Base-by-base conservation (phyloP, 2,113 vertebrate genomes). In the Danionella cerebrum region DNA sequence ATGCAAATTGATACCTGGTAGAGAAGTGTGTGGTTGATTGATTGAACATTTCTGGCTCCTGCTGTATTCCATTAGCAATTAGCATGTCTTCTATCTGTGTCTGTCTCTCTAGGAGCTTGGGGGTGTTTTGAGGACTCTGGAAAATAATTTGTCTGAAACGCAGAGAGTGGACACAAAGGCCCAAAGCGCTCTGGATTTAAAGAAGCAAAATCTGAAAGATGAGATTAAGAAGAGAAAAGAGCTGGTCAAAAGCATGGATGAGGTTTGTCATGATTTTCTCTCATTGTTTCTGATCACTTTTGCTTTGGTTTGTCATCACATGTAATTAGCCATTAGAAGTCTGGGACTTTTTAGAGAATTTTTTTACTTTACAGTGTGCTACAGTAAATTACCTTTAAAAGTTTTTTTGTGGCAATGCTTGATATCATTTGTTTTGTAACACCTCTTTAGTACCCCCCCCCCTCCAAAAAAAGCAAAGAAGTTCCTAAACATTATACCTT, bases 161-260 rank as follows among this genome's bases (percentile, higher is more conserved):
- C 94, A 98, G 63, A 88, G 90, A 64, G 78, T 86, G 47, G 81
- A 93, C 38, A 82, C 91, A 41, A 97, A 91, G 84, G 88, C 86
- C 75, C 92, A 81, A 82, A 99, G 94, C 73, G 75, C 88, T 0
- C 82, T 98, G 57, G 91, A 94, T 75, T 79, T 95, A 41, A 93
- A 93, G 78, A 96, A 93, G 63, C 89, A 94, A 77, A 94, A 92
- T 74, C 79, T 99, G 48, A 80, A 86, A 69, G 86, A 76, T 72
- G 94, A 98, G 89, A 84, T 86, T 69, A 87, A 86, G 57, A 97
- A 92, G 71, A 78, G 79, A 13, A 84, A 86, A 35, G 89, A 93
- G 47, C 76, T 98, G 10, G 69, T 92, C 12, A 93, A 94, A 83
- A 87, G 22, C 64, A 91, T 94, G 91, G 76, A 89, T 25, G 91